These are phyloP conservation scores for Strigamia crassipes DNA, from an alignment of 2,888 invertebrate species.

Conservation along the genomic window DNA sequence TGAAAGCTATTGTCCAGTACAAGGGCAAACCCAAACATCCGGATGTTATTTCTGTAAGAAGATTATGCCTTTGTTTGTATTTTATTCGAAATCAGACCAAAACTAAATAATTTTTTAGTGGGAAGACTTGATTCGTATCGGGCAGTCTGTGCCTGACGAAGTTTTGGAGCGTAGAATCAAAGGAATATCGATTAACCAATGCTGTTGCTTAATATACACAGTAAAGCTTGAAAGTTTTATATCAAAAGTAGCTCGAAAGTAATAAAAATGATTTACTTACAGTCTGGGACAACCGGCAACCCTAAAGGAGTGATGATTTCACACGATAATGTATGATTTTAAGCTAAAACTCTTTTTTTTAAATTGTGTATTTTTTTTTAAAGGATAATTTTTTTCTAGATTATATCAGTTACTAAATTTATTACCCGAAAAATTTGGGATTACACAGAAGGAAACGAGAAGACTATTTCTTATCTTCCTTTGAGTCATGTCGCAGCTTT, in stretches of 20 bases:
- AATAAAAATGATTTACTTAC: conserved; percentile 54
- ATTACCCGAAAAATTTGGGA: background rate
- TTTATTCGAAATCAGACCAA: background rate
- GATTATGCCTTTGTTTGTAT: background rate
- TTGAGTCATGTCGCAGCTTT: conserved; percentile 18
- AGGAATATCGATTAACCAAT: conserved; percentile 76
- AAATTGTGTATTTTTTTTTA: background rate
- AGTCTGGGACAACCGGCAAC: conserved; percentile 86
- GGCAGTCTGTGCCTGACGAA: conserved; percentile 71
- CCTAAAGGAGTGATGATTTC: conserved; percentile 92
- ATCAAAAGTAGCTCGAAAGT: background rate
- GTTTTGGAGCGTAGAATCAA: conserved; percentile 70
- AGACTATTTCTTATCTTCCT: background rate
- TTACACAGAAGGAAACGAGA: conserved; percentile 56
- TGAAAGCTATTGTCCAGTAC: conserved; percentile 59
- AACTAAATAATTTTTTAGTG: conserved; percentile 65
- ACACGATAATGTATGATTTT: conserved; percentile 71
- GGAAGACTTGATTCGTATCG: conserved; percentile 76
- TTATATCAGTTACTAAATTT: background rate
- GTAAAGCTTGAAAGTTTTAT: conserved; percentile 59
- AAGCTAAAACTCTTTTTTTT: background rate
- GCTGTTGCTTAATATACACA: conserved; percentile 83
- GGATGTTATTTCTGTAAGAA: conserved; percentile 48
- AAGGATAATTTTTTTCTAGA: background rate
- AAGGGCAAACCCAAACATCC: conserved; percentile 52